Base-by-base conservation (phyloP, 2,113 vertebrate species). In the Ammospiza nelsoni region DNA sequence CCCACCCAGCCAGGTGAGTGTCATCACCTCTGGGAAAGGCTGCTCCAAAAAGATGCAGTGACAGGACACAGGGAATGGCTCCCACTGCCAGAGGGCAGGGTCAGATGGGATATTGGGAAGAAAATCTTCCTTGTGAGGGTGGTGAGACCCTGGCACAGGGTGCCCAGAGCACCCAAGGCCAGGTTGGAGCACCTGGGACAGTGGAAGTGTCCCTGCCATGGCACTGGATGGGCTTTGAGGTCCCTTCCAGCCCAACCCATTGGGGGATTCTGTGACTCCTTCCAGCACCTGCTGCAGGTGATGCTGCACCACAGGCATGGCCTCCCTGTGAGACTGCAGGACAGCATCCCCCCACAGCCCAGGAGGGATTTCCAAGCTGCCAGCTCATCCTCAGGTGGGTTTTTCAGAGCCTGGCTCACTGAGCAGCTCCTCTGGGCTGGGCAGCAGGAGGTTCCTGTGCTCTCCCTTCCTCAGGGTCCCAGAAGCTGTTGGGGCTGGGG, bases 51-150 rank as follows among this genome's bases (percentile, higher is more conserved):
- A 24, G 29, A 6, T 27, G 54, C 63, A 39, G 59, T 9, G 52
- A 44, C 35, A 46, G 87, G 39, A 68, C 44, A 6, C 3, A 19
- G 33, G 5, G 52, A 59, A 28, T 46, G 61, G 46, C 28, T 52
- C 28, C 52, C 10, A 4, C 5, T 59, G 23, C 39, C 69, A 54
- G 46, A 46, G 69, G 15, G 9, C 37, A 74, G 51, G 68, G 28
- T 0, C 0, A 0, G 46, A 9, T 59, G 54, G 33, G 24, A 52
- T 18, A 20, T 16, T 24, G 52, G 46, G 61, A 20, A 44, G 52
- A 1, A 66, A 44, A 5, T 23, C 1, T 24, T 52, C 10, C 12
- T 0, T 46, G 18, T 0, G 15, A 67, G 61, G 27, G 37, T 33
- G 59, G 25, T 1, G 0, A 66, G 52, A 52, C 15, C 59, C 44